Evolutionary conservation across 1,140 invertebrate genomes (phyloP).

Genomic region (Orchestia grillus): DNA sequence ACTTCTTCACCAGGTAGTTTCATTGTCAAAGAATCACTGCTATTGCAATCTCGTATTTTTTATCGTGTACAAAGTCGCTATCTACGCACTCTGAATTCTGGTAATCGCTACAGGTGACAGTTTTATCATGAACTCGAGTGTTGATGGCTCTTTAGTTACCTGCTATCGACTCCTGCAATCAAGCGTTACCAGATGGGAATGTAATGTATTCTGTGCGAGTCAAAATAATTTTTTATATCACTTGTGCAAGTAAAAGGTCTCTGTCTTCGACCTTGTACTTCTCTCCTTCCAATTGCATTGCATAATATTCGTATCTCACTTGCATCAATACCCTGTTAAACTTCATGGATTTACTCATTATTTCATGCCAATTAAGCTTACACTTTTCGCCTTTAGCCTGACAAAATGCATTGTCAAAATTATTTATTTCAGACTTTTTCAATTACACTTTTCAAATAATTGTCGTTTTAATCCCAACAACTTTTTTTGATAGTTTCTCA

Average conservation of each 20-base stretch:
- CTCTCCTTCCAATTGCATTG: background rate
- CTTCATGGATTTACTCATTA: background rate
- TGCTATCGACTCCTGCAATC: background rate
- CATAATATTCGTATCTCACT: background rate
- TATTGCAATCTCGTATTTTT: background rate
- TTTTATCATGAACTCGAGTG: background rate
- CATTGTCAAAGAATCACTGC: background rate
- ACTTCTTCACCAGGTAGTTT: background rate
- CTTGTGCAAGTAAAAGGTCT: background rate
- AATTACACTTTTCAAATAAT: background rate
- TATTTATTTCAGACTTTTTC: background rate
- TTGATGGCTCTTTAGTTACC: background rate
- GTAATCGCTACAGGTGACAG: background rate
- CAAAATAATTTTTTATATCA: background rate
- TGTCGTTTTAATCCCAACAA: background rate
- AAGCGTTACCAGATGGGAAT: background rate
- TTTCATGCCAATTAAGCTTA: too few species aligned
- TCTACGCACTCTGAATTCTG: background rate
- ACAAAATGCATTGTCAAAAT: too few species aligned
- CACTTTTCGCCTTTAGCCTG: too few species aligned
- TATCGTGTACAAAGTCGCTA: background rate
- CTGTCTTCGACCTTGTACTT: background rate
- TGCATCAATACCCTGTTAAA: background rate
- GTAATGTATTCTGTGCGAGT: background rate
- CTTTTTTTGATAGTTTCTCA: background rate